Evolutionary conservation across 2,113 vertebrate genomes (phyloP).

Genomic region (Sakesphorus luctuosus): DNA sequence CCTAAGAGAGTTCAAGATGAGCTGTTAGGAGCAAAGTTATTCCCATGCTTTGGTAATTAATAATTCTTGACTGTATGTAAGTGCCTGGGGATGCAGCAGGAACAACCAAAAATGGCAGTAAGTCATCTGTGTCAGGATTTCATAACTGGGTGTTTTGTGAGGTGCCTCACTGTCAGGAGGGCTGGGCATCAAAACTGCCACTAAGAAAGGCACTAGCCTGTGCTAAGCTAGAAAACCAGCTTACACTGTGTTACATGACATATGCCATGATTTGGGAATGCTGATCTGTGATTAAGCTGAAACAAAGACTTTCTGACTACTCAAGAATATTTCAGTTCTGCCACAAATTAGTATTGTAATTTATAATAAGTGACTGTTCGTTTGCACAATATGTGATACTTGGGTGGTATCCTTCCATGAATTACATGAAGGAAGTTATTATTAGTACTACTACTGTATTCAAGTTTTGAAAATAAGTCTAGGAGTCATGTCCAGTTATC

Average conservation of each 20-base stretch:
- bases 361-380: neutral
- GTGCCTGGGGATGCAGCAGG: neutral
- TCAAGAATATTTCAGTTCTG: neutral
- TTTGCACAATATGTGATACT: neutral
- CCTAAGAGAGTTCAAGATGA: neutral
- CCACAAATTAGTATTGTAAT: neutral
- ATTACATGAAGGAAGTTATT: neutral
- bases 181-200: neutral
- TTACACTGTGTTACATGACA: rapidly evolving
- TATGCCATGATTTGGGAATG: neutral
- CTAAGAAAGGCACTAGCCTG: neutral
- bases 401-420: neutral
- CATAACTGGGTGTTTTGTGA: neutral
- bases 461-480: neutral
- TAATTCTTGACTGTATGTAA: neutral
- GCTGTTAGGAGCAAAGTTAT: neutral
- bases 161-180: neutral
- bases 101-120: neutral
- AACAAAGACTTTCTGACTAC: neutral
- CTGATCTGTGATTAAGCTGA: neutral
- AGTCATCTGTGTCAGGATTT: neutral
- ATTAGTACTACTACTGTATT: neutral
- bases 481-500: neutral
- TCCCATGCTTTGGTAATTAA: neutral
- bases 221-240: neutral